A percentile compares a stretch with the other conserved stretches of the same genome.
phyloP scores from a whole-genome alignment of 2,797 vertebrate genomes.

The Trachops cirrhosus region DNA sequence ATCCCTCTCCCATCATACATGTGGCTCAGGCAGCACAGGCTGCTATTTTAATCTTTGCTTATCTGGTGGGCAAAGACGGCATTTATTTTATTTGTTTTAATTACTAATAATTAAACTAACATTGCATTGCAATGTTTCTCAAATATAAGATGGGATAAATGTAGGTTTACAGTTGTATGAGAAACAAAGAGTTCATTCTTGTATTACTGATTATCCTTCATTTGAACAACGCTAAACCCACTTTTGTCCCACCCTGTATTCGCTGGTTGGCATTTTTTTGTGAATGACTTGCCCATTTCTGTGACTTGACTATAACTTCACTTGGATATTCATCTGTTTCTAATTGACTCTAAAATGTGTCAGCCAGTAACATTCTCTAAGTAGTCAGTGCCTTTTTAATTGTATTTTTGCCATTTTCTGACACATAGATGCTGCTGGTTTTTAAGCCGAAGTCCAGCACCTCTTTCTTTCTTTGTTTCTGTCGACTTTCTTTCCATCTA shows the following conservation, averaged over 20 bases:
- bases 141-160: background rate
- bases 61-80: background rate
- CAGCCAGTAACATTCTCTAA: background rate
- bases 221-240: background rate
- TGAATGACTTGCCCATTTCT: background rate
- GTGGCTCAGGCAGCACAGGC: background rate
- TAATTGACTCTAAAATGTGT: background rate
- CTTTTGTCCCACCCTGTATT: background rate
- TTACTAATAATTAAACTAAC: no score
- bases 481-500: no score
- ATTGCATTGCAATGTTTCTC: background rate
- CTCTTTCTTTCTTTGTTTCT: background rate
- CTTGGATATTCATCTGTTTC: background rate
- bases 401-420: background rate
- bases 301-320: background rate
- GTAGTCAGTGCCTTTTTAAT: background rate
- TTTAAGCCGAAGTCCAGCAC: background rate
- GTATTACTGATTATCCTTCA: background rate
- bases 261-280: background rate
- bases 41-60: no score
- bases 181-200: background rate
- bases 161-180: background rate
- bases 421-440: background rate
- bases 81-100: background rate
- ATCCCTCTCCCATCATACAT: accelerated